phyloP scores from a whole-genome alignment of 2,797 vertebrate genomes.

The Lacerta bilineata region DNA sequence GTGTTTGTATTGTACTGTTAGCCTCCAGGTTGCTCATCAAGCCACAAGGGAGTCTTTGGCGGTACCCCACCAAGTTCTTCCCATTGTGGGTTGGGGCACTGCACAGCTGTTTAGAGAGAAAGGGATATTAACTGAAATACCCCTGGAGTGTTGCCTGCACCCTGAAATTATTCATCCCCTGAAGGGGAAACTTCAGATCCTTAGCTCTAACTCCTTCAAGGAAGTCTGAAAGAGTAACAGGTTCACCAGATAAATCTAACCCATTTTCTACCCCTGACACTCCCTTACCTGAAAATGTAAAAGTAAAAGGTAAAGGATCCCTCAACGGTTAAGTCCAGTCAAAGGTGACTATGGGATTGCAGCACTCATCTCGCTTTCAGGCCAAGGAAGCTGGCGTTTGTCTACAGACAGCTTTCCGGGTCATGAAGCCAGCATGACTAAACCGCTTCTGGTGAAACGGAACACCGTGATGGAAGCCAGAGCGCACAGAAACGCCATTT shows the following conservation, averaged over 20 bases:
- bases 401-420: too few relatives aligned
- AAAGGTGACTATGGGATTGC: too few relatives aligned
- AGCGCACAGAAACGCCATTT: too few relatives aligned
- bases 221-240: not conserved
- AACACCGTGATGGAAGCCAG: too few relatives aligned
- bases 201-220: not conserved
- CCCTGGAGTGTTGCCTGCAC: not conserved
- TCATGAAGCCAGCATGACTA: too few relatives aligned
- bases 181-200: not conserved
- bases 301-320: too few relatives aligned
- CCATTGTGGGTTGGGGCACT: conserved; percentile 56
- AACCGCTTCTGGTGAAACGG: too few relatives aligned
- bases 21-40: not conserved
- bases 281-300: not conserved
- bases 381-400: too few relatives aligned
- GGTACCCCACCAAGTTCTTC: conserved; percentile 63
- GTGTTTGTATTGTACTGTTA: conserved; percentile 21
- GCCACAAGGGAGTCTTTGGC: conserved; percentile 57
- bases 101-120: conserved; percentile 39
- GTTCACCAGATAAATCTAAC: not conserved
- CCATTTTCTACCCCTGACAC: not conserved
- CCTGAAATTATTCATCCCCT: not conserved
- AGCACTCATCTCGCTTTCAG: too few relatives aligned
- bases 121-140: not conserved
- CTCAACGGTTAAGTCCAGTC: too few relatives aligned